These are phyloP conservation scores for Epizoanthus scotinus DNA, from an alignment of 92 coral and sea anemone species.

Conservation along the genomic window DNA sequence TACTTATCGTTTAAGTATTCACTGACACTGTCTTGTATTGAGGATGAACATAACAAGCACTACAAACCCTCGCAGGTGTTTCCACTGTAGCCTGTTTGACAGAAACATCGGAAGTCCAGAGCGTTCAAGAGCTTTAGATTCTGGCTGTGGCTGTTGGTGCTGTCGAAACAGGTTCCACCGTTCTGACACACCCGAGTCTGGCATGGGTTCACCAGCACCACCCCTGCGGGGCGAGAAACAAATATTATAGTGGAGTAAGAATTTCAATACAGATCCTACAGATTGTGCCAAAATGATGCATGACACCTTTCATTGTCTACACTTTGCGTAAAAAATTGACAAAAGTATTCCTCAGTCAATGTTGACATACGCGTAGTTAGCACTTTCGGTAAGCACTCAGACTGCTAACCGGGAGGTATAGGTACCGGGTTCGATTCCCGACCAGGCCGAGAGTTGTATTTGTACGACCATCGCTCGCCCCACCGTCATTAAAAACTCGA, in stretches of 20 bases:
- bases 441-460: too few species aligned
- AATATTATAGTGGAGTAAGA: background rate
- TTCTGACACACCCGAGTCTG: slow-evolving; percentile 77
- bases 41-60: background rate
- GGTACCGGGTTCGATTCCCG: too few species aligned
- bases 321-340: too few species aligned
- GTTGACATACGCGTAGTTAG: too few species aligned
- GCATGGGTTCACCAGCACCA: slow-evolving; percentile 82
- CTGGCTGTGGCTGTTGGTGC: slow-evolving; percentile 81
- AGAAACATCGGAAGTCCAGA: slow-evolving; percentile 82
- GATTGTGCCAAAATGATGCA: too few species aligned
- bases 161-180: slow-evolving; percentile 92
- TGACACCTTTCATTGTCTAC: too few species aligned
- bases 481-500: too few species aligned
- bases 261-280: too few species aligned
- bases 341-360: too few species aligned
- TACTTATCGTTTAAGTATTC: background rate
- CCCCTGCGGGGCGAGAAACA: slow-evolving; percentile 40
- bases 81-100: slow-evolving; percentile 75
- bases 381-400: too few species aligned
- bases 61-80: slow-evolving; percentile 71
- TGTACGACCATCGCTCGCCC: too few species aligned
- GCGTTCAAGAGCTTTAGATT: slow-evolving; percentile 79
- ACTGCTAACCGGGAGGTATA: too few species aligned
- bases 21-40: background rate